These are phyloP conservation scores for Neodiprion virginianus DNA, from an alignment of 1,140 invertebrate species.

Conservation along the genomic window DNA sequence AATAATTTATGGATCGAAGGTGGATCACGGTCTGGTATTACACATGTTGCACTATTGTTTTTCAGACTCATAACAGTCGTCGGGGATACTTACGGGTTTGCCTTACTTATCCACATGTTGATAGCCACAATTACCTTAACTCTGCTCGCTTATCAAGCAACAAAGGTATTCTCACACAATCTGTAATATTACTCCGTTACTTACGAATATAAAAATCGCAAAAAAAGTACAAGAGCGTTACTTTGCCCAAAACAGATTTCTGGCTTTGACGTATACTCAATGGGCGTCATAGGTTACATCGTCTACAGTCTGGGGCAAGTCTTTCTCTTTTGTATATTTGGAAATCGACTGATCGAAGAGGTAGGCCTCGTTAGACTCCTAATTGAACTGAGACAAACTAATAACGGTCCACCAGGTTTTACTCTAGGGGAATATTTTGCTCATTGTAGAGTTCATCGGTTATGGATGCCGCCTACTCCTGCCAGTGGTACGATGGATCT, in stretches of 20 bases:
- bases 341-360: slow-evolving; percentile 85
- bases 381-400: slow-evolving; percentile 15
- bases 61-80: slow-evolving; percentile 77
- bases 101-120: slow-evolving; percentile 82
- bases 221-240: not conserved
- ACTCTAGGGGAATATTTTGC: slow-evolving; percentile 9
- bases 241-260: slow-evolving; percentile 65
- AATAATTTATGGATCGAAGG: no score
- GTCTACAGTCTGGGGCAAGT: slow-evolving; percentile 81
- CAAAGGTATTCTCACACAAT: slow-evolving; percentile 67
- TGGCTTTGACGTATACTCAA: slow-evolving; percentile 75
- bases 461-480: slow-evolving; percentile 88
- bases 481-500: slow-evolving; percentile 87
- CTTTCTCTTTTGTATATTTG: slow-evolving; percentile 85
- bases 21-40: no score
- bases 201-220: no score
- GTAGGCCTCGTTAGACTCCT: slow-evolving; percentile 55
- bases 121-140: slow-evolving; percentile 83
- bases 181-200: slow-evolving; percentile 10
- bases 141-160: slow-evolving; percentile 83
- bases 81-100: slow-evolving; percentile 81
- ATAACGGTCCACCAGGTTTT: not conserved
- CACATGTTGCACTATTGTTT: slow-evolving; percentile 21
- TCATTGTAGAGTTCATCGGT: slow-evolving; percentile 78
- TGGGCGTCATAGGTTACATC: slow-evolving; percentile 78